Base-by-base conservation (phyloP, 2,113 vertebrate genomes). In the Oryzias woworae region DNA sequence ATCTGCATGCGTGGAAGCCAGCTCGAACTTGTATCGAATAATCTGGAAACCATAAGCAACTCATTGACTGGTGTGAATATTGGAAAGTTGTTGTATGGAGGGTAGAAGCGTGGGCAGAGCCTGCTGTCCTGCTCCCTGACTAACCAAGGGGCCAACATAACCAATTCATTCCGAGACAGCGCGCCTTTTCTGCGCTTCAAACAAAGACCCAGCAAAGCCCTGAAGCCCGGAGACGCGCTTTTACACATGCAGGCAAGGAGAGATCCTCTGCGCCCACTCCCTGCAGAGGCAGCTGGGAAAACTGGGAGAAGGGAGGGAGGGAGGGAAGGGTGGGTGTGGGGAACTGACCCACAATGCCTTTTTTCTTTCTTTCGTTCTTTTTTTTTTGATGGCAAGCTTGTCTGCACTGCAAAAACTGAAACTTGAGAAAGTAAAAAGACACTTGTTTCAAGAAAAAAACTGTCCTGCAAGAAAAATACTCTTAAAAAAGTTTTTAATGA, bases 121-220 rank as follows among this genome's bases (percentile, higher is more conserved):
- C 23, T 10, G 23, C 48, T 61, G 73, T 69, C 61, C 73, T 59
- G 28, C 66, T 49, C 69, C 73, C 69, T 48, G 55, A 71, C 69
- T 61, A 13, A 66, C 68, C 66, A 68, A 63, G 49, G 58, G 62
- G 64, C 64, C 66, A 22, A 65, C 56, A 20, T 83, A 83, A 84
- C 77, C 75, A 66, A 85, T 87, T 86, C 79, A 83, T 85, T 88
- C 90, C 78, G 71, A 85, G 74, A 88, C 82, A 90, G 73, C 82
- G 86, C 83, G 76, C 76, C 85, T 69, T 84, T 88, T 88, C 84
- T 85, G 57, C 36, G 51, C 76, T 58, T 77, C 81, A 80, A 83
- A 84, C 83, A 88, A 87, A 85, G 75, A 78, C 62, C 66, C 53
- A 43, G 65, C 62, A 82, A 62, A 69, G 53, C 68, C 78, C 51